Percentiles rank a stretch among this genome's conserved stretches.
phyloP scores from a whole-genome alignment of 1,140 invertebrate genomes.

The Polypedilum pembai region DNA sequence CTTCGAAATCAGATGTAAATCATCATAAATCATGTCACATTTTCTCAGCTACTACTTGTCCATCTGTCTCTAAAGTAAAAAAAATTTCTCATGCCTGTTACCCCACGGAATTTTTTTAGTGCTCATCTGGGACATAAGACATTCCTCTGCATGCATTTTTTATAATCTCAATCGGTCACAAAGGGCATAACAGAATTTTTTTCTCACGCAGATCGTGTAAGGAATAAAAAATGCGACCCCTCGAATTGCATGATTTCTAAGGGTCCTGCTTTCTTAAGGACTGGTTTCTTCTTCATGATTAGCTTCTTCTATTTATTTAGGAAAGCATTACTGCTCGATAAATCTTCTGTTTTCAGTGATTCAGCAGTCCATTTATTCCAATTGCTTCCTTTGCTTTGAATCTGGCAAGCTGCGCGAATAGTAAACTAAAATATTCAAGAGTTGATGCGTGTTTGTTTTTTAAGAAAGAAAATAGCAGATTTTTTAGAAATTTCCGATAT shows the following conservation, averaged over 20 bases:
- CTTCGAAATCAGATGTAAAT: not conserved
- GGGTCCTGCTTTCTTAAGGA: not conserved
- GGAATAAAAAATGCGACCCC: not conserved
- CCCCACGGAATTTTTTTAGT: conserved; percentile 14
- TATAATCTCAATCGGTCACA: conserved; percentile 5
- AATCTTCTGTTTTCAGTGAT: conserved; percentile 25
- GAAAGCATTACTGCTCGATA: not conserved
- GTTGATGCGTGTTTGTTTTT: not conserved
- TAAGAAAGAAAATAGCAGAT: not conserved
- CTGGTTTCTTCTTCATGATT: conserved; percentile 22
- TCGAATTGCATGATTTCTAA: conserved; percentile 7
- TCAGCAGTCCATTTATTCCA: conserved; percentile 26
- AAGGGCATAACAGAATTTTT: conserved; percentile 25
- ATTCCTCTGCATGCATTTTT: not conserved
- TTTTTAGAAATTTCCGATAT: not conserved
- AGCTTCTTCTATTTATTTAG: conserved; percentile 21
- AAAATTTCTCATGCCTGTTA: not conserved
- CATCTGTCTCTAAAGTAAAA: not conserved
- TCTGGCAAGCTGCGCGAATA: conserved; percentile 9
- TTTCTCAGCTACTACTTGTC: not conserved
- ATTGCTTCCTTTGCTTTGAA: not conserved
- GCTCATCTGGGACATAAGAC: conserved; percentile 2
- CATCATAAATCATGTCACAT: conserved; percentile 10
- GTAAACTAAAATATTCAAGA: not conserved
- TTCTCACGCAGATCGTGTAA: conserved; percentile 24